Base-by-base conservation (phyloP, 2,888 invertebrate species). In the Meganola albula region DNA sequence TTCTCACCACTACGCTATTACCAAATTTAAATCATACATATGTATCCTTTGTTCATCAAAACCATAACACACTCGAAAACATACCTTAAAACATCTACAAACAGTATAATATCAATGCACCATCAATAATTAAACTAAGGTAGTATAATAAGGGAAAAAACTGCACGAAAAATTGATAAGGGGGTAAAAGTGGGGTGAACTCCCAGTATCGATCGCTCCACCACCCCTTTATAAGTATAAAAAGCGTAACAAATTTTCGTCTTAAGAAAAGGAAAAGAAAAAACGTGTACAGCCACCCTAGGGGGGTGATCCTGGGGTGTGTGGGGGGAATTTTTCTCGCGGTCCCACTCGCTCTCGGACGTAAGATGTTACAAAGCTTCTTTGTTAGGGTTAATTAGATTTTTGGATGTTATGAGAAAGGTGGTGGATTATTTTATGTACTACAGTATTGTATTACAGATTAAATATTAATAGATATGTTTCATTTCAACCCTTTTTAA, bases 241-340 rank as follows among this genome's bases (percentile, higher is more conserved):
- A 85, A 85, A 85, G 82, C 83, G 85, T 85, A 84, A 85, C 85
- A 85, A 85, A 85, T 85, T 84, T 85, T 84, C 85, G 85, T 85
- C 84, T 84, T 84, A 84, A 85, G 85, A 84, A 84, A 85, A 84
- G 77, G 83, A 84, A 83, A 80, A 80, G 83, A 84, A 84, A 85
- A 85, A 85, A 85, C 79, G 80, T 82, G 71, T 76, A 82, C 83
- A 78, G 69, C 83, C 80, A 74, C 82, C 80, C 76, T 47, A 35
- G 50, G 57, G 57, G 57, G 61, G 55, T 53, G 58, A 50, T 56
- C 51, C 41, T 36, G 16, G 44, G 49, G 58, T 53, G 52, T 31
- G 48, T 58, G 68, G 64, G 69, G 63, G 74, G 77, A 58, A 79
- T 80, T 78, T 79, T 79, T 80, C 78, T 76, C 82, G 65, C 61